Conservation (phyloP, 2,888 invertebrate genomes). For the Parelbella ahira region DNA sequence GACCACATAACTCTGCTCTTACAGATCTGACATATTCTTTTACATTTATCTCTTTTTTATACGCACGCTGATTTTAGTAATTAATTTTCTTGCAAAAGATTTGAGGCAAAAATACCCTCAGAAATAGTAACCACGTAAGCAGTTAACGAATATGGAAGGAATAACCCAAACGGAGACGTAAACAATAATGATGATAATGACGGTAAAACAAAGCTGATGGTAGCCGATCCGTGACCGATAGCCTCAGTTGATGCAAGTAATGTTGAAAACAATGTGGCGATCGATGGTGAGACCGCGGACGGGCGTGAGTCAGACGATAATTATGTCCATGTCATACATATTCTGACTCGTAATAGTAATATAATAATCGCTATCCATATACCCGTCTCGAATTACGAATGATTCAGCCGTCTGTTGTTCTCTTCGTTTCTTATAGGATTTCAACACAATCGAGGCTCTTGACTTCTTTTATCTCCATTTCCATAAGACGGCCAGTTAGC, state of each 20-base stretch:
- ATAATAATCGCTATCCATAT: background rate
- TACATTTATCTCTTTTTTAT: no score
- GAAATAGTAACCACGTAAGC: no score
- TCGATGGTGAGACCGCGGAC: conserved; percentile 1
- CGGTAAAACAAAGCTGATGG: conserved; percentile 15
- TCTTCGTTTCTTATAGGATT: background rate
- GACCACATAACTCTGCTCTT: no score
- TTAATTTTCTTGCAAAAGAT: no score
- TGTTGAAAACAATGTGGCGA: conserved; percentile 8
- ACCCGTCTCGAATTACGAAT: background rate
- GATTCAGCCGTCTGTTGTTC: background rate
- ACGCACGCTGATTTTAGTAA: conserved; percentile 3
- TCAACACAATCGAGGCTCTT: background rate
- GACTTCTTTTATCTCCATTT: background rate
- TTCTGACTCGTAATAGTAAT: background rate
- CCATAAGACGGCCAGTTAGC: background rate
- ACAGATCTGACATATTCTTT: no score
- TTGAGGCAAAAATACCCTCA: no score
- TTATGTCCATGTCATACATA: conserved; percentile 3
- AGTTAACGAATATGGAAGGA: background rate
- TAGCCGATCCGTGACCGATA: conserved; percentile 14
- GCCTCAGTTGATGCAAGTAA: conserved; percentile 10
- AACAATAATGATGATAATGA: conserved; percentile 8
- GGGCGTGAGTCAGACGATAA: conserved; percentile 8
- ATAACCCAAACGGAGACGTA: background rate